These are phyloP conservation scores for Characodon lateralis DNA, from an alignment of 2,797 vertebrate species.

Conservation along the genomic window DNA sequence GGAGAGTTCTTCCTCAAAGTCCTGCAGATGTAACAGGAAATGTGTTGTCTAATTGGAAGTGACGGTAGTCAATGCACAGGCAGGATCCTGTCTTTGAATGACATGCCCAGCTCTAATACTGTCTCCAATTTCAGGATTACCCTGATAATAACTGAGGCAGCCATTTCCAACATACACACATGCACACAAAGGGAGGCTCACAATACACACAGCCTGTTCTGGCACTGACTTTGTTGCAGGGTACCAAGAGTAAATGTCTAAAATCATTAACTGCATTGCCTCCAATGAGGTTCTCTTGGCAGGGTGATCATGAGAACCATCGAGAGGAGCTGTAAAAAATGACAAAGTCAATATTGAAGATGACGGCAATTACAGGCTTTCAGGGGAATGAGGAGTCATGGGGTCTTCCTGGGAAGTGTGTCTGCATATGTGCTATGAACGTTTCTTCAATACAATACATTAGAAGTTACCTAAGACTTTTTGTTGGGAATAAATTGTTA, in stretches of 20 bases:
- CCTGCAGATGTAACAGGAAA: conserved; percentile 57
- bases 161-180: conserved; percentile 73
- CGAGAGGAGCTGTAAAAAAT: conserved; percentile 74
- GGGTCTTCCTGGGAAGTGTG: conserved; percentile 54
- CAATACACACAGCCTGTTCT: conserved; percentile 65
- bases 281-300: conserved; percentile 73
- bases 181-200: conserved; percentile 43
- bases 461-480: conserved; percentile 25
- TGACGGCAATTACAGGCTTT: conserved; percentile 72
- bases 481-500: conserved; percentile 21
- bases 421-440: conserved; percentile 36
- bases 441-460: conserved; percentile 23
- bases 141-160: conserved; percentile 73
- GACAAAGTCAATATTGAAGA: conserved; percentile 80
- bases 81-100: conserved; percentile 74
- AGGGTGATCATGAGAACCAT: conserved; percentile 74
- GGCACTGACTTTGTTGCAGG: conserved; percentile 62
- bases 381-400: conserved; percentile 58
- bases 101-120: conserved; percentile 75
- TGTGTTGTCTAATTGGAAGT: conserved; percentile 78
- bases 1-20: conserved; percentile 38
- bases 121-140: conserved; percentile 82
- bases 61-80: conserved; percentile 78
- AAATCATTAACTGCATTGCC: conserved; percentile 69
- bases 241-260: conserved; percentile 67